phyloP scores from a whole-genome alignment of 2,888 invertebrate genomes.

The Drosophila lacicola region DNA sequence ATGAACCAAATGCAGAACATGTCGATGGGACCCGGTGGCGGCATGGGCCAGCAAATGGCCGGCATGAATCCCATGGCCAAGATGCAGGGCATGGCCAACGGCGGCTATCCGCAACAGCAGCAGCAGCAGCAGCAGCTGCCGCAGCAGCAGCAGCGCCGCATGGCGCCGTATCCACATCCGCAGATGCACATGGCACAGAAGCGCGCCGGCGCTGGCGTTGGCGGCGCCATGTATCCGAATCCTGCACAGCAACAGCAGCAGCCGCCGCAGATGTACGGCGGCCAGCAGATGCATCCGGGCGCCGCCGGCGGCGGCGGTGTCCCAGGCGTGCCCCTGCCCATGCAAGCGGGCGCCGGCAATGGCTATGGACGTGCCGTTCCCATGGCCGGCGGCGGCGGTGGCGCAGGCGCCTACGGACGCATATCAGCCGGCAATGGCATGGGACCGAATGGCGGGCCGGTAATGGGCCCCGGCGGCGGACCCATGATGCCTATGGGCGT shows the following conservation, averaged over 20 bases:
- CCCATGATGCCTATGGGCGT: constrained; percentile 82
- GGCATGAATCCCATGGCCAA: constrained; percentile 89
- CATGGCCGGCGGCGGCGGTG: constrained; percentile 66
- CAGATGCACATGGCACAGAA: constrained; percentile 94
- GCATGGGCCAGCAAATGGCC: constrained; percentile 85
- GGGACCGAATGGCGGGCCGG: constrained; percentile 73
- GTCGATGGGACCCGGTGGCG: constrained; percentile 87
- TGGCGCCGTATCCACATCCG: constrained; percentile 94
- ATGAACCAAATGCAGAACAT: constrained; percentile 91
- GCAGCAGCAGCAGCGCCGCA: constrained; percentile 87
- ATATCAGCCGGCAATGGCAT: constrained; percentile 68
- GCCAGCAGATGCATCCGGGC: constrained; percentile 82
- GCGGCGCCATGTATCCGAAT: constrained; percentile 83
- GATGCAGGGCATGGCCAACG: constrained; percentile 86
- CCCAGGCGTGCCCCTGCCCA: constrained; percentile 84
- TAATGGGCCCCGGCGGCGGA: constrained; percentile 83
- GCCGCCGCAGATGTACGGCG: constrained; percentile 82
- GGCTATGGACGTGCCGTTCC: constrained; percentile 84
- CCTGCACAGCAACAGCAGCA: constrained; percentile 86
- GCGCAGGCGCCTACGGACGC: constrained; percentile 72
- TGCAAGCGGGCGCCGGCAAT: constrained; percentile 83
- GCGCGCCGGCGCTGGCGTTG: constrained; percentile 78
- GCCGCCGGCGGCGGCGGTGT: constrained; percentile 80
- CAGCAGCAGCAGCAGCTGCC: constrained; percentile 77
- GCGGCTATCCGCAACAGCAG: constrained; percentile 87